Evolutionary conservation across 2,888 invertebrate genomes (phyloP).

Genomic region (Leucophora obtusa): DNA sequence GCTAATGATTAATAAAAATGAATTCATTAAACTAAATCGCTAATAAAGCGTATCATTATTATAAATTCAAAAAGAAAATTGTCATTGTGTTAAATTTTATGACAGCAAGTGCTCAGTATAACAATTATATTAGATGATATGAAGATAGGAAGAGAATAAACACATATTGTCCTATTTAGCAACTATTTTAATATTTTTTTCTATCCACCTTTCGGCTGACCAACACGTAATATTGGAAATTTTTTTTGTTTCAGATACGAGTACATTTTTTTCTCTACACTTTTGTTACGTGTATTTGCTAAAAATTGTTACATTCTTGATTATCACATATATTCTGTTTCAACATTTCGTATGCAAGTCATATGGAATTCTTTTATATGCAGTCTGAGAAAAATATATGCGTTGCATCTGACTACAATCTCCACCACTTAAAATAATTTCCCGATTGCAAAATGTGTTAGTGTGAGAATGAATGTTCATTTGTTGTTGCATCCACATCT

Average conservation of each 20-base stretch:
- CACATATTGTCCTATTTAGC: neutral
- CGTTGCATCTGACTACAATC: neutral
- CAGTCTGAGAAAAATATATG: neutral
- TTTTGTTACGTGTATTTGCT: neutral
- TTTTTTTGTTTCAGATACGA: no score
- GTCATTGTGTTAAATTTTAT: no score
- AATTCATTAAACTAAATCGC: neutral
- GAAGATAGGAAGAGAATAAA: neutral
- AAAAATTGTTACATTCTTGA: conserved; percentile 13
- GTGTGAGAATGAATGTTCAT: neutral
- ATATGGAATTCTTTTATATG: conserved; percentile 33
- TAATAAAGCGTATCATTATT: conserved; percentile 18
- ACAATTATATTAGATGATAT: neutral
- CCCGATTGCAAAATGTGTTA: neutral
- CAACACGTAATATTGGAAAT: neutral
- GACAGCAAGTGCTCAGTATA: no score
- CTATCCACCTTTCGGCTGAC: neutral
- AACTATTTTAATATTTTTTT: neutral
- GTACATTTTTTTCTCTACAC: neutral
- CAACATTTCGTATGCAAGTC: conserved; percentile 61
- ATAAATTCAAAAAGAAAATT: neutral
- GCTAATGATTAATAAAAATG: no score
- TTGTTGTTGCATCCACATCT: conserved; percentile 27
- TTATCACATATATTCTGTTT: conserved; percentile 17
- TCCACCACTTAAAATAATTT: neutral